Percentiles rank a stretch among this genome's conserved stretches.
These are phyloP conservation scores for Panagrolaimus sp. DNA, from an alignment of 1,140 invertebrate species.

Conservation along the genomic window DNA sequence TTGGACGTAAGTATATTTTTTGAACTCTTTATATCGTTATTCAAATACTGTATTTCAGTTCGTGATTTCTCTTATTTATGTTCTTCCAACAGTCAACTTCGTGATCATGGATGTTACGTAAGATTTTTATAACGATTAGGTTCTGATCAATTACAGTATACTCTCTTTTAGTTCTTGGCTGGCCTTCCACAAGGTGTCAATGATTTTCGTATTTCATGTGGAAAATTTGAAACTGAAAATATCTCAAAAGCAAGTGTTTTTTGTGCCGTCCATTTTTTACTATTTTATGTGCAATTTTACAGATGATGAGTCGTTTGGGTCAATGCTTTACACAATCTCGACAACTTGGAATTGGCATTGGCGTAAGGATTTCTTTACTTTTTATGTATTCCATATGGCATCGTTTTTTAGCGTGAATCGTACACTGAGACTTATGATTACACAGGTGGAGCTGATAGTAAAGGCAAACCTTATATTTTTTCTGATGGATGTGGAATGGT, in stretches of 20 bases:
- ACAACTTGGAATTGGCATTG: not conserved
- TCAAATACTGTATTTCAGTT: not conserved
- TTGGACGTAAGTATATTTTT: not conserved
- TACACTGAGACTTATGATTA: not conserved
- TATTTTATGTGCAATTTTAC: too few species aligned
- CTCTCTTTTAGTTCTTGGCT: not conserved
- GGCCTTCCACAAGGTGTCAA: not conserved
- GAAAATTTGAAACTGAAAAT: not conserved
- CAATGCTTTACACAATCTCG: conserved; percentile 18
- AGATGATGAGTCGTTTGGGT: conserved; percentile 4
- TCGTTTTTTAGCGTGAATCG: not conserved
- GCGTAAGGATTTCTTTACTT: not conserved
- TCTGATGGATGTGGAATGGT: conserved; percentile 24
- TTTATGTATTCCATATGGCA: not conserved
- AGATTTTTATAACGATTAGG: too few species aligned
- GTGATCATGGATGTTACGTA: conserved; percentile 11
- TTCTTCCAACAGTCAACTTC: not conserved
- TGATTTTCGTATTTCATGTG: not conserved
- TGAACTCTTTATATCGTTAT: not conserved
- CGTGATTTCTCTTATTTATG: not conserved
- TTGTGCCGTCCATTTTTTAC: too few species aligned
- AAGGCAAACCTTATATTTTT: conserved; percentile 1
- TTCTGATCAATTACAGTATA: too few species aligned
- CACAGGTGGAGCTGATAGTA: not conserved
- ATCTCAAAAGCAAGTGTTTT: not conserved